Evolutionary conservation across 2,113 vertebrate species (phyloP), one percentile per base, ranked within the genome.

Genomic region (Crotalus horridus): DNA sequence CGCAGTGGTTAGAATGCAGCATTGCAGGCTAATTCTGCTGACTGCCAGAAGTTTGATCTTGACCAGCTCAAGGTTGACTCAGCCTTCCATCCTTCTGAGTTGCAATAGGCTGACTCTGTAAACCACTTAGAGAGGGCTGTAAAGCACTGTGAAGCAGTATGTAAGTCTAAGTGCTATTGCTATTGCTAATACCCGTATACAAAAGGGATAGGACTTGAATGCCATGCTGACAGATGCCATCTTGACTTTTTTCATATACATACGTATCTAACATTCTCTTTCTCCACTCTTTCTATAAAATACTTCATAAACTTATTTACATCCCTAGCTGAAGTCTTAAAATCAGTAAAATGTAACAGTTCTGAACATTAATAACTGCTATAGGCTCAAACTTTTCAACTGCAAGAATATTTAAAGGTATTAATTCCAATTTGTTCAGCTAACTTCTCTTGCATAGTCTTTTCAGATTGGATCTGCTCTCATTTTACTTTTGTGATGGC

Each of bases 391-490:
- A 87, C 54, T 54, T 69, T 95, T 94, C 81, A 92, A 21, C 85
- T 85, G 91, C 94, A 96, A 90, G 33, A 85, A 96, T 91, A 93
- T 10, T 48, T 85, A 92, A 90, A 95, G 43, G 33, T 91, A 88
- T 90, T 69, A n/a, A 48, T 94, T 95, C 95, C 87, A n/a, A 96
- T n/a, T 91, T 95, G 94, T 51, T 85, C 93, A 91, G 89, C 86
- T 93, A 94, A 90, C 33, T 46, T 93, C 64, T 61, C 95, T 97
- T 4, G 91, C 95, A 94, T 94, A 94, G 94, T 89, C 15, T 81
- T 39, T 96, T 96, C 90, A 93, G 94, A 95, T 55, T 94, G 55
- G 33, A 91, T 94, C 94, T 95, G 23, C 55, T 94, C 64, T 96
- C 89, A 90, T 89, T 74, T 95, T 96, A 89, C 92, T 93, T 88